Conservation (phyloP, 1,140 invertebrate genomes). For the Cheumatopsyche charites region DNA sequence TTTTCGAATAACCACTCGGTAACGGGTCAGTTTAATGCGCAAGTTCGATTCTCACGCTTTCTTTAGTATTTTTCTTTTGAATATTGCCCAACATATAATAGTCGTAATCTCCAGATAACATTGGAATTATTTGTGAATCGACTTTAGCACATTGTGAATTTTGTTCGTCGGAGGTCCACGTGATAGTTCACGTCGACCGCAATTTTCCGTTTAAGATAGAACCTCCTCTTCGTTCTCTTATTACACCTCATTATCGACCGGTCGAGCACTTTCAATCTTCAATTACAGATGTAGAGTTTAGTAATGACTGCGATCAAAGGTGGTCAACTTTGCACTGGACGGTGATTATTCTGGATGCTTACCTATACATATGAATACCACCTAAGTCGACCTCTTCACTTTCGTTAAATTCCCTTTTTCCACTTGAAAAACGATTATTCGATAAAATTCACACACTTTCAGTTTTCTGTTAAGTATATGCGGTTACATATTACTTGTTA, state of each 20-base stretch:
- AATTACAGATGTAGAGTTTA: conserved; percentile 45
- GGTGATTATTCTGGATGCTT: not conserved
- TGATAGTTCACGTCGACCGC: not conserved
- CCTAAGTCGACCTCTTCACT: not conserved
- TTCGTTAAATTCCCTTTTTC: not conserved
- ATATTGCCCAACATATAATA: not conserved
- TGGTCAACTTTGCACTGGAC: conserved; percentile 25
- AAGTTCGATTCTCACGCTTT: too few relatives aligned
- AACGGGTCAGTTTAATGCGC: too few relatives aligned
- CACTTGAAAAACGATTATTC: not conserved
- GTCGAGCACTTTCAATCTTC: conserved; percentile 34
- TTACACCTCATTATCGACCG: conserved; percentile 43
- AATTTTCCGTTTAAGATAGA: conserved; percentile 21
- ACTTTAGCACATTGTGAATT: conserved; percentile 16
- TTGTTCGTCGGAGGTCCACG: not conserved
- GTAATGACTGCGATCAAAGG: conserved; percentile 39
- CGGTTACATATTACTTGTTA: too few relatives aligned
- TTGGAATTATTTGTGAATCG: not conserved
- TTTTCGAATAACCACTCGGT: too few relatives aligned
- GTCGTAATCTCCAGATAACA: not conserved
- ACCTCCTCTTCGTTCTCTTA: conserved; percentile 31
- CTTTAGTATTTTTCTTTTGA: too few relatives aligned
- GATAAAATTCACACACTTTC: not conserved
- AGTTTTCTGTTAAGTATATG: too few relatives aligned
- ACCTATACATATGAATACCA: not conserved